A percentile compares a stretch with the other conserved stretches of the same genome.
These are phyloP conservation scores for Proisotoma minuta DNA, from an alignment of 2,888 invertebrate species.

Conservation along the genomic window DNA sequence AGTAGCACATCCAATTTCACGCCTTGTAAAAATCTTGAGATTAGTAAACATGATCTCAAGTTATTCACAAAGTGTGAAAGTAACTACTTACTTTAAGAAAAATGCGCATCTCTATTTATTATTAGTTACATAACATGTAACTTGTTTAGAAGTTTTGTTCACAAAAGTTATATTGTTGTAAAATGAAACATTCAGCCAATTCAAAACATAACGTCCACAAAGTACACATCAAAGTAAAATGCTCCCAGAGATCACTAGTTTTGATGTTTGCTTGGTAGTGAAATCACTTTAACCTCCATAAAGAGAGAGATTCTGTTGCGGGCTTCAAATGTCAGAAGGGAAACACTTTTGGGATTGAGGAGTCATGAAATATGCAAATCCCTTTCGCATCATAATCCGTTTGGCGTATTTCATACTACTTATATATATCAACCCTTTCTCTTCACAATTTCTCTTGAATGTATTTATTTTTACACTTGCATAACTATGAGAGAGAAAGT, in stretches of 20 bases:
- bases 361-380: slow-evolving; percentile 28
- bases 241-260: neutral
- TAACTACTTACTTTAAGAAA: neutral
- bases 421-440: too few relatives aligned
- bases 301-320: slow-evolving; percentile 2
- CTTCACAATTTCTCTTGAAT: too few relatives aligned
- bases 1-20: slow-evolving; percentile 1
- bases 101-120: too few relatives aligned
- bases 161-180: too few relatives aligned
- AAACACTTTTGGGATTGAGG: slow-evolving; percentile 9
- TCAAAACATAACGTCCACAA: neutral
- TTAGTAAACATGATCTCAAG: neutral
- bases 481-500: too few relatives aligned
- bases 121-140: neutral
- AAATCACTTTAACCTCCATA: slow-evolving; percentile 12
- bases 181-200: too few relatives aligned
- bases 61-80: neutral
- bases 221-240: neutral
- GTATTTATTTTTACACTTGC: too few relatives aligned
- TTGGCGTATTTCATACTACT: neutral
- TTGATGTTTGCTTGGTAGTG: neutral
- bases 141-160: too few relatives aligned
- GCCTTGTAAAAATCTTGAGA: neutral
- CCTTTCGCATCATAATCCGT: slow-evolving; percentile 9
- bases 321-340: neutral